phyloP scores from a whole-genome alignment of 1,140 invertebrate species.

The Calephelis virginiensis region DNA sequence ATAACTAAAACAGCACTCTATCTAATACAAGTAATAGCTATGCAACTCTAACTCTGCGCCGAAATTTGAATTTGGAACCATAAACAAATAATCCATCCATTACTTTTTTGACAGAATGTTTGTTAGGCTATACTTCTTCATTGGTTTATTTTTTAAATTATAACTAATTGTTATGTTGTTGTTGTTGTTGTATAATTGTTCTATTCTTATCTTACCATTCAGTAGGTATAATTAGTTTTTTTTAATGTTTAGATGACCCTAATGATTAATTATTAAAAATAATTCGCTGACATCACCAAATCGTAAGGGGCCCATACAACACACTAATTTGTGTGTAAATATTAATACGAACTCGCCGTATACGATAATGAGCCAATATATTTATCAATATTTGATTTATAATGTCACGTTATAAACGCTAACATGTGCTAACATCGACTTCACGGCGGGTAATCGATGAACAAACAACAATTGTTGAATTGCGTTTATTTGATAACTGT shows the following conservation, averaged over 20 bases:
- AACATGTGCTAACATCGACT: constrained; percentile 48
- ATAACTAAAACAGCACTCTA: no score
- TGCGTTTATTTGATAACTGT: constrained; percentile 21
- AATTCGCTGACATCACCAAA: constrained; percentile 26
- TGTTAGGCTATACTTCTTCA: no score
- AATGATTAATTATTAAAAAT: constrained; percentile 1
- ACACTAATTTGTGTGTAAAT: constrained; percentile 51
- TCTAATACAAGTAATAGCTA: no score
- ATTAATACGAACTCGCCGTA: constrained; percentile 45
- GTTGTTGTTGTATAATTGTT: no score
- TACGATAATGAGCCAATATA: constrained; percentile 55
- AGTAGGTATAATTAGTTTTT: no score
- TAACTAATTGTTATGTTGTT: no score
- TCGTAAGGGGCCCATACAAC: constrained; percentile 32
- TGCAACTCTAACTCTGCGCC: no score
- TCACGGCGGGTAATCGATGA: constrained; percentile 49
- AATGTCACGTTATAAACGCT: constrained; percentile 45
- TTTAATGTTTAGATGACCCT: background rate
- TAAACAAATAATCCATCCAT: no score
- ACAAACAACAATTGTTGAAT: constrained; percentile 33
- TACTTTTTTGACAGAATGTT: no score
- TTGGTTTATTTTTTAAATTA: no score
- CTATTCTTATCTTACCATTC: no score
- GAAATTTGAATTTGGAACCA: no score
- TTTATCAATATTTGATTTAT: constrained; percentile 56